These are phyloP conservation scores for Polyommatus icarus DNA, from an alignment of 2,888 invertebrate species.

Conservation along the genomic window DNA sequence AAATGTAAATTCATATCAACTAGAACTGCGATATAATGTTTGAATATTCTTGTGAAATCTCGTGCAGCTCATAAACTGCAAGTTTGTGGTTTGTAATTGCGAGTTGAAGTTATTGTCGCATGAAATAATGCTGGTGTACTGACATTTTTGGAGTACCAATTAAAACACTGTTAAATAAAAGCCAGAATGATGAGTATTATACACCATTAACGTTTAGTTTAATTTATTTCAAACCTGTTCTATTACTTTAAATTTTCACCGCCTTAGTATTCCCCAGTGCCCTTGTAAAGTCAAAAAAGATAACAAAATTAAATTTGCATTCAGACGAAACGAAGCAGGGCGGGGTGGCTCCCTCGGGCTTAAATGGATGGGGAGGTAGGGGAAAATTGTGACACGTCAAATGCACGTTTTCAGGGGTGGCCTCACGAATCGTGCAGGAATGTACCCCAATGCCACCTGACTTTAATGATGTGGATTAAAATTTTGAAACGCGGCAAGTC, in stretches of 20 bases:
- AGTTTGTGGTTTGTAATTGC: constrained; percentile 9
- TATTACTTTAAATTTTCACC: constrained; percentile 27
- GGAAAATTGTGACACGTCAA: constrained; percentile 53
- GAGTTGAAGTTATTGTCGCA: neutral
- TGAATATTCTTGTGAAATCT: constrained; percentile 26
- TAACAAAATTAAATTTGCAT: constrained; percentile 77
- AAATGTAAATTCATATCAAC: constrained; percentile 29
- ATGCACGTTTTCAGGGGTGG: constrained; percentile 49
- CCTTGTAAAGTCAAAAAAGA: constrained; percentile 73
- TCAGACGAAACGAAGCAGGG: constrained; percentile 52
- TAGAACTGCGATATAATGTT: constrained; percentile 12
- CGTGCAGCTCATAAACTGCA: constrained; percentile 16
- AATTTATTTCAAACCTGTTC: constrained; percentile 30
- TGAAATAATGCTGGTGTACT: neutral
- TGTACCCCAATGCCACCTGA: constrained; percentile 54
- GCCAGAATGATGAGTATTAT: neutral
- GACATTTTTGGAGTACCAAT: neutral
- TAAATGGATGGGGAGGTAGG: constrained; percentile 40
- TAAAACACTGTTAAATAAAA: neutral
- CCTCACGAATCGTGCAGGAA: constrained; percentile 63
- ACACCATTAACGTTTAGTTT: neutral
- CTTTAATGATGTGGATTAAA: constrained; percentile 44
- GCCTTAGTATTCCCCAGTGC: constrained; percentile 56
- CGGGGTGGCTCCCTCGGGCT: constrained; percentile 35
- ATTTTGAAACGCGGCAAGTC: constrained; percentile 37